phyloP scores from a whole-genome alignment of 2,888 invertebrate genomes.

The Apamea sordens region DNA sequence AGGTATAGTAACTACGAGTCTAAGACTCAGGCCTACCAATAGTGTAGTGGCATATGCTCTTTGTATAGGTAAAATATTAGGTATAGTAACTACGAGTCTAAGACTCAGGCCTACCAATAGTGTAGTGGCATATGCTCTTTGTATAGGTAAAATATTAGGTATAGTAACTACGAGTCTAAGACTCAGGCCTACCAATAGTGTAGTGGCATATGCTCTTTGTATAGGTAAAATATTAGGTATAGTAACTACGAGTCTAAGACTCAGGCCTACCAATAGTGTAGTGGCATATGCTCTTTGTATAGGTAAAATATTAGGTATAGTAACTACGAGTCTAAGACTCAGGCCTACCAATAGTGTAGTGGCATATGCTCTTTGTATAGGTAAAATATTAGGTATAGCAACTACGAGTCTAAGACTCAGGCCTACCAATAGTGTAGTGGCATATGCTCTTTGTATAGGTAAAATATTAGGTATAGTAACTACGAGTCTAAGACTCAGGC shows the following conservation, averaged over 20 bases:
- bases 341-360: neutral
- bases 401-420: neutral
- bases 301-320: neutral
- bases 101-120: neutral
- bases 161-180: neutral
- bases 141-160: neutral
- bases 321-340: neutral
- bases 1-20: neutral
- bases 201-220: neutral
- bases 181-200: neutral
- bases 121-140: neutral
- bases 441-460: neutral
- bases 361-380: neutral
- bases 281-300: neutral
- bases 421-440: neutral
- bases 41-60: neutral
- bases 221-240: neutral
- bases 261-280: neutral
- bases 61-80: neutral
- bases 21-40: no score
- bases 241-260: neutral
- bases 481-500: no score
- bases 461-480: neutral
- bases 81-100: neutral
- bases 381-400: neutral